Evolutionary conservation across 2,888 invertebrate species (phyloP), one percentile per base, ranked within the genome.

Genomic region (Smittia aterrima): DNA sequence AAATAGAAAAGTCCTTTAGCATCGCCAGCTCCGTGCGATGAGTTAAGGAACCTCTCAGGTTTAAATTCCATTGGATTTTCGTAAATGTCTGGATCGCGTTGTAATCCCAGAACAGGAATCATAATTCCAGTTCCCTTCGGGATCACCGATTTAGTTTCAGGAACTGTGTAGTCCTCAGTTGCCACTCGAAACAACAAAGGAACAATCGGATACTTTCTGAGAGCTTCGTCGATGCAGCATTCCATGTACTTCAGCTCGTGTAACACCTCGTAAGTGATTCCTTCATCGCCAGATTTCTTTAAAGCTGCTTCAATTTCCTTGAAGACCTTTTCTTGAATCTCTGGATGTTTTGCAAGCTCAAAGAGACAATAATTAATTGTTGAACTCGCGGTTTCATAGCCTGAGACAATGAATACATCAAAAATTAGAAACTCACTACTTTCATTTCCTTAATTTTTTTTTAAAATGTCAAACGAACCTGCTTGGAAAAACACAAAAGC

Each of bases 241-340:
- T 85, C 83, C 76, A 85, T 76, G 77, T 84, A 84, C 73, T 82
- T 80, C 77, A 85, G 80, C 22, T 83, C 83, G 75, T 81, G 79
- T 16, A 85, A 75, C 0, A 79, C 79, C 11, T 85, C 83, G 71
- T 83, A 83, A 20, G 81, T 83, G 6, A 82, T 78, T 66, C 80
- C 77, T 0, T 81, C n/a, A n/a, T n/a, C n/a, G n/a, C n/a, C 70
- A 11, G 1, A 1, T 13, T 18, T 11, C 2, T 47, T 47, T 40
- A 62, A 24, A 6, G 38, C 79, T 6, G 78, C 75, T 18, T 81
- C 80, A 41, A 85, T 77, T 70, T 85, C 84, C 0, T 79, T 76
- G 20, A 80, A 78, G 0, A 80, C 79, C 75, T 80, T 82, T 27
- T 80, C 76, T 67, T 84, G 79, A 1, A 83, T 73, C 0, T 82